Percentiles rank a stretch among this genome's conserved stretches.
Conservation (phyloP, 2,113 vertebrate species). For the Notothenia rossii region DNA sequence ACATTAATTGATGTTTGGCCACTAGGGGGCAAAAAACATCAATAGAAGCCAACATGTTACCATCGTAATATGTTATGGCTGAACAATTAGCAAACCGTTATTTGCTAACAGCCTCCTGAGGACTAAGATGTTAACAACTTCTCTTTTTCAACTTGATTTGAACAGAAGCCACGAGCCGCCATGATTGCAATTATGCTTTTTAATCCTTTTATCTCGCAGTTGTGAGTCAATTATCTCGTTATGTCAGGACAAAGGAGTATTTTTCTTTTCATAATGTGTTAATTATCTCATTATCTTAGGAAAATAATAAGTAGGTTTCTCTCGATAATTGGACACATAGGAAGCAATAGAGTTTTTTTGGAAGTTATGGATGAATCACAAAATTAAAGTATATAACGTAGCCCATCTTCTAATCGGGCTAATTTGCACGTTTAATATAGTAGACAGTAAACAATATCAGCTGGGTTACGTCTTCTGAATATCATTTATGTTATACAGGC, state of each 20-base stretch:
- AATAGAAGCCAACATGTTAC: not conserved
- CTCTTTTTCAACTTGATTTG: not conserved
- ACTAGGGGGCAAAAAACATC: not conserved
- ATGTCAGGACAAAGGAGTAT: not conserved
- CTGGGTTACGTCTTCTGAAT: not conserved
- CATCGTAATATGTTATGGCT: not conserved
- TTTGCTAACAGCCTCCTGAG: not conserved
- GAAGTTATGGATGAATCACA: not conserved
- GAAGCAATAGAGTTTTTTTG: not conserved
- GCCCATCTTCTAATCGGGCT: not conserved
- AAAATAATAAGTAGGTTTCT: not conserved
- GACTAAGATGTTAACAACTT: not conserved
- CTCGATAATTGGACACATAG: not conserved
- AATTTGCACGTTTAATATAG: not conserved
- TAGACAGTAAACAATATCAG: not conserved
- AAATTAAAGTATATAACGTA: not conserved
- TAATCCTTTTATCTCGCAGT: not conserved
- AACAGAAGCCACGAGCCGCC: not conserved
- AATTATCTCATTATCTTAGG: conserved; percentile 11
- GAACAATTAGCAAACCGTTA: not conserved
- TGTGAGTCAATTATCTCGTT: not conserved
- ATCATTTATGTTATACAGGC: too few relatives aligned
- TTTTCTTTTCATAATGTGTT: conserved; percentile 2
- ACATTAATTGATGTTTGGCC: not conserved
- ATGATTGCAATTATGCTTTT: not conserved